Base-by-base conservation (phyloP, 2,888 invertebrate genomes). In the Trichopria drosophilae region DNA sequence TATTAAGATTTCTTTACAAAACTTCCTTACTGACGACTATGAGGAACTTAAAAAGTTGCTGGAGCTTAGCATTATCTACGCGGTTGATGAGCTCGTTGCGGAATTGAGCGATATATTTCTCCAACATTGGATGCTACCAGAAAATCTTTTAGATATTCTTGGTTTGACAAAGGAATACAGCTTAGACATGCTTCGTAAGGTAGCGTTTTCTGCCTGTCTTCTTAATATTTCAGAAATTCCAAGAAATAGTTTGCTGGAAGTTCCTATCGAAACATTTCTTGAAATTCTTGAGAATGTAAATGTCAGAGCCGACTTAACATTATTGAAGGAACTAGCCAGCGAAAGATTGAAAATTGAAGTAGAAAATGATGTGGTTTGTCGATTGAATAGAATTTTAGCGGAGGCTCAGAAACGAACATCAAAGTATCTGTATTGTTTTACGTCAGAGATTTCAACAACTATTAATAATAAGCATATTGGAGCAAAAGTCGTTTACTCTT, bases 211-310 rank as follows among this genome's bases (percentile, higher is more conserved):
- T 3, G 45, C 55, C 4, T 69, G 67, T 40, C 55, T 72, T 20
- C 68, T 68, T 26, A 59, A 65, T 50, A 66, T 71, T 9, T 39
- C 51, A 7, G 67, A 67, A 23, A 32, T 71, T 9, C 60, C 68
- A 4, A 3, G 52, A 4, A 7, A 36, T 6, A 50, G 36, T 1
- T 36, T 71, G 2, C 6, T 59, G 0, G 36, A 53, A 39, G 40
- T 64, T 28, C 42, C 51, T 28, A 39, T 41, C 23, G 18, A 58
- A n/a, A 56, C 63, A 46, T 58, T 70, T 36, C 32, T 55, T 9
- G 58, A 56, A 15, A 48, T 71, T 20, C 20, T 68, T 18, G 44
- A 57, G n/a, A 69, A 67, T 41, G 51, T 60, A 16, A 68, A 68
- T 44, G 19, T 62, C 9, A 58, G 51, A 51, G 55, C 58, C 43